A percentile compares a stretch with the other conserved stretches of the same genome.
phyloP scores from a whole-genome alignment of 2,797 vertebrate genomes.

The Gadopsis bispinosus region DNA sequence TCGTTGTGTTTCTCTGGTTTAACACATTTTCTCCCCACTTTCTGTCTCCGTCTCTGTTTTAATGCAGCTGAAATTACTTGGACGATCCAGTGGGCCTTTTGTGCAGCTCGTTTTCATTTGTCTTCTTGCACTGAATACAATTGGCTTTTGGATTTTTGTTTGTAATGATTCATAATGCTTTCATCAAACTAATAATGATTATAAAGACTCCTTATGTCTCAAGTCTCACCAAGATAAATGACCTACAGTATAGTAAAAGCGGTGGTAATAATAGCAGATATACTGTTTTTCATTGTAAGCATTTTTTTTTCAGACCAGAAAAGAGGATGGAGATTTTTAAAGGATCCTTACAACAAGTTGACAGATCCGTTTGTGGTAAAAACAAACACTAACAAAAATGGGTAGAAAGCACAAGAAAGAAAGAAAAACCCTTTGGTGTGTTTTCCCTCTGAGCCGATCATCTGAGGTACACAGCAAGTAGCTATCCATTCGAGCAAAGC shows the following conservation, averaged over 20 bases:
- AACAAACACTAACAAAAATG: conserved; percentile 21
- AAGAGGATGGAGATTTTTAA: conserved; percentile 17
- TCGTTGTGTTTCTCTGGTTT: conserved; percentile 29
- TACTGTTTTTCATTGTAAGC: conserved; percentile 3
- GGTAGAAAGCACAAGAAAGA: conserved; percentile 29
- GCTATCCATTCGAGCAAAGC: conserved; percentile 76
- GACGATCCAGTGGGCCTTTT: conserved; percentile 26
- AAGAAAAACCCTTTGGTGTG: conserved; percentile 37
- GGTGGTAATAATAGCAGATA: conserved; percentile 23
- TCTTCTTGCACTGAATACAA: conserved; percentile 43
- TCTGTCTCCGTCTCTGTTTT: conserved; percentile 35
- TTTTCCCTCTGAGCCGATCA: conserved; percentile 68
- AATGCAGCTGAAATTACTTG: conserved; percentile 46
- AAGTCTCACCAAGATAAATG: conserved; percentile 50
- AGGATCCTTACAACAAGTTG: conserved; percentile 10
- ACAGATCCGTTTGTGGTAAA: conserved; percentile 19
- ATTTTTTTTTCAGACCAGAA: conserved; percentile 11
- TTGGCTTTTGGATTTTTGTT: conserved; percentile 41
- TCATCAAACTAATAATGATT: conserved; percentile 62
- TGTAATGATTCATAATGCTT: conserved; percentile 56
- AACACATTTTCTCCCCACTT: conserved; percentile 30
- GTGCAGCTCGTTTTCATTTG: conserved; percentile 38
- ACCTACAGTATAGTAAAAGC: conserved; percentile 33
- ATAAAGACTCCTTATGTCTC: conserved; percentile 50
- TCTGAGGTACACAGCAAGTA: conserved; percentile 59